These are phyloP conservation scores for Tachina grossa DNA, from an alignment of 2,888 invertebrate species.

Conservation along the genomic window DNA sequence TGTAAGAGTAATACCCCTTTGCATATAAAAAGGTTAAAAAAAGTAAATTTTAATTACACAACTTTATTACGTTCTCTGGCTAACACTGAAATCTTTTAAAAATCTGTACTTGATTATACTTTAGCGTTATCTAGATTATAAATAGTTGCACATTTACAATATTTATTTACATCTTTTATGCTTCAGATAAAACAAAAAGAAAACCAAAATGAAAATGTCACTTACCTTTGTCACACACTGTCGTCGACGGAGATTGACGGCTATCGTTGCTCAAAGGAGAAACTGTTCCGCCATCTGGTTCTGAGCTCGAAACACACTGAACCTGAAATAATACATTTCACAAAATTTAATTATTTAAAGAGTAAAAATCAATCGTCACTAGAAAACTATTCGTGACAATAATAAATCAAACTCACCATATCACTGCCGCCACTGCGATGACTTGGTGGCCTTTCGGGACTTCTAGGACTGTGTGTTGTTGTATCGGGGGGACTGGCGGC, in stretches of 20 bases:
- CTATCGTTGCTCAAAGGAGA: slow-evolving; percentile 81
- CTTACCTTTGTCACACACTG: slow-evolving; percentile 82
- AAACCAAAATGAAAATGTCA: neutral
- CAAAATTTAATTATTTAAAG: neutral
- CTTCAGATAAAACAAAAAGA: no score
- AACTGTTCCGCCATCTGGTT: slow-evolving; percentile 88
- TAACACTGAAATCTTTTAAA: no score
- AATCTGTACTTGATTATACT: no score
- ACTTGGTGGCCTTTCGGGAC: slow-evolving; percentile 83
- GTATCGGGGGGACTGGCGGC: slow-evolving; percentile 91
- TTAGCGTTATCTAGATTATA: no score
- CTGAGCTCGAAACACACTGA: slow-evolving; percentile 93
- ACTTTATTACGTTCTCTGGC: no score
- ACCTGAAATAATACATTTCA: slow-evolving; percentile 85
- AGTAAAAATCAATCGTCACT: neutral
- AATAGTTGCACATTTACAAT: no score
- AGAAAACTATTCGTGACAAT: neutral
- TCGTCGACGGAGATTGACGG: slow-evolving; percentile 82
- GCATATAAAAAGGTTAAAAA: no score
- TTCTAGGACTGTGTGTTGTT: slow-evolving; percentile 91
- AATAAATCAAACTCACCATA: slow-evolving; percentile 79
- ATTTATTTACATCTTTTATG: no score
- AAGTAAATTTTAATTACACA: no score
- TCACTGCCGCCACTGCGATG: slow-evolving; percentile 82
- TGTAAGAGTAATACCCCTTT: no score